A percentile compares a stretch with the other conserved stretches of the same genome.
phyloP scores from a whole-genome alignment of 2,888 invertebrate genomes.

The Hemithea aestivaria region DNA sequence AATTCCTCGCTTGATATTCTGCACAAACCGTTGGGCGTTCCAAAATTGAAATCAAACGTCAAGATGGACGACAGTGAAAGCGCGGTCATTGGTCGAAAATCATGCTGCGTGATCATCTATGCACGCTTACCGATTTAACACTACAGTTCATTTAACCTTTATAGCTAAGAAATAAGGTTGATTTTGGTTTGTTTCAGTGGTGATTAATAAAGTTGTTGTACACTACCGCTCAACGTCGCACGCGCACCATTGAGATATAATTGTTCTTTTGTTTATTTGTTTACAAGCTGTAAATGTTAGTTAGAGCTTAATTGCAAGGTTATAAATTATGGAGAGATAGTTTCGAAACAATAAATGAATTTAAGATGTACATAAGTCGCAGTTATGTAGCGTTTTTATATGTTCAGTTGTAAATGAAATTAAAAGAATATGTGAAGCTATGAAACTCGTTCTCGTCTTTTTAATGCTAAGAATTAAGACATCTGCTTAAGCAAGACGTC shows the following conservation, averaged over 20 bases:
- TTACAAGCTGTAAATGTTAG: constrained; percentile 28
- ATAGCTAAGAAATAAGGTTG: constrained; percentile 18
- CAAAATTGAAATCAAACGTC: constrained; percentile 55
- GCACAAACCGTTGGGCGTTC: constrained; percentile 47
- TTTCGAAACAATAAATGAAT: too few species aligned
- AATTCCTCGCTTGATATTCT: constrained; percentile 29
- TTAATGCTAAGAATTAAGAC: too few species aligned
- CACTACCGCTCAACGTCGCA: constrained; percentile 63
- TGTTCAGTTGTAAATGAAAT: too few species aligned
- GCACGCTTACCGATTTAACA: constrained; percentile 46
- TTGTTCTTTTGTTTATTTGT: constrained; percentile 68
- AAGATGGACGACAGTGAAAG: constrained; percentile 74
- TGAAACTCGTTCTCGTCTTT: too few species aligned
- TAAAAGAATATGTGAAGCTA: too few species aligned
- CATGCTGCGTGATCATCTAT: constrained; percentile 63
- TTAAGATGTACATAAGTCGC: too few species aligned
- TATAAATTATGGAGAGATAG: too few species aligned
- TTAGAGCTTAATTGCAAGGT: constrained; percentile 10
- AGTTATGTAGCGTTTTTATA: too few species aligned
- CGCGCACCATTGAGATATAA: constrained; percentile 68
- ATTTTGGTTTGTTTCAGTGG: constrained; percentile 12
- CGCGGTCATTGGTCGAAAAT: constrained; percentile 74
- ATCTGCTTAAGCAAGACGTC: too few species aligned
- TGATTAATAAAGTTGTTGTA: constrained; percentile 40
- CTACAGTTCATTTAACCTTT: constrained; percentile 13